Base-by-base conservation (phyloP, 2,797 vertebrate species). In the Spinibarbus caldwelli region DNA sequence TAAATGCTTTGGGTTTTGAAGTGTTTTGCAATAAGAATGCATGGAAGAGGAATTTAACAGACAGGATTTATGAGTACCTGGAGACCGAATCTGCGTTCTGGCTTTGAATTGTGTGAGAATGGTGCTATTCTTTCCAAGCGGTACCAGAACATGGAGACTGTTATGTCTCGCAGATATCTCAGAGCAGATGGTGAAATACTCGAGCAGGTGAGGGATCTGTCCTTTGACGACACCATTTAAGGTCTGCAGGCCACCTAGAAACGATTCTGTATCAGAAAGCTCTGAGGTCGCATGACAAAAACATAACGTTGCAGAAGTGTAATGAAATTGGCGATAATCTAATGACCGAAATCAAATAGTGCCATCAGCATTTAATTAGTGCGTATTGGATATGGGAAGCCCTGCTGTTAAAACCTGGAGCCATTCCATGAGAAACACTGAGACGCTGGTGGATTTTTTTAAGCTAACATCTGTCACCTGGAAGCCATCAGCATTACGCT, bases 381-480 rank as follows among this genome's bases (percentile, higher is more conserved):
- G 86, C 59, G 66, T 78, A 83, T 72, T 85, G 41, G 41, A 86
- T 91, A 87, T 84, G 45, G 64, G 49, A 81, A 78, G 81, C 85
- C 84, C 87, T 66, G 86, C 86, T 83, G 82, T 26, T 73, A 79
- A 59, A 81, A 85, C 47, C 76, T 70, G 82, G 70, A 87, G 80
- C 82, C 38, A 83, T 87, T 89, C 86, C 57, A 80, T 78, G 78
- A 86, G 88, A 88, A 83, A 59, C 38, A 66, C 47, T 85, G 85
- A 88, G 89, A 92, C 88, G 86, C 86, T 85, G 72, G 82, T 88
- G 88, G 90, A 88, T 88, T 90, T 93, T 88, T 81, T 85, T 23
- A 78, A 86, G 36, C 59, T 68, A 91, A 90, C 93, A 94, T 93
- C 93, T 94, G 93, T 87, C 90, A 34, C 68, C 80, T 89, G 89